Base-by-base conservation (phyloP, 2,888 invertebrate genomes). In the Harpalus rubripes region DNA sequence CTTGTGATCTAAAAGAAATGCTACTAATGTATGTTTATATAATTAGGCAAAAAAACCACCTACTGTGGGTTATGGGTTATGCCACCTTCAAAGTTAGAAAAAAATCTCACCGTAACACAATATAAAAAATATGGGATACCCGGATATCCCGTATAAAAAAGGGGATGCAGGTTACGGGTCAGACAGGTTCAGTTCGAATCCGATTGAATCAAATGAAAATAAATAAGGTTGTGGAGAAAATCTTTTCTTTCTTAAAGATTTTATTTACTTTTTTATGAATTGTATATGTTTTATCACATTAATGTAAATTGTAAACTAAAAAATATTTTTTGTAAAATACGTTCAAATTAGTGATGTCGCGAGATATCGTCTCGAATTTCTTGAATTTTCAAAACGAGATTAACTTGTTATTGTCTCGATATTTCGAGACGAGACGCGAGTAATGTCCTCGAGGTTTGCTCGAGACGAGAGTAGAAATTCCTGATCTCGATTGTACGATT, bases 21-120 rank as follows among this genome's bases (percentile, higher is more conserved):
- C 10, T 52, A 52, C 68, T 68, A 68, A 68, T 39, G 39, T 44
- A 74, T 44, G 72, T 44, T 18, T 44, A 44, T 74, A 15, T 44
- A 74, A 74, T 74, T 74, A 44, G 22, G 8, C 44, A 44, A 44
- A 68, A 68, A 68, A 68, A 68, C 18, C 16, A 16, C 59, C 16
- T 12, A 63, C 12, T 52, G 44, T 52, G 44, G 44, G 44, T 12
- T 52, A 52, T 52, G 44, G 44, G 10, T 22, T 63, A 15, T 68
- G 39, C 39, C 63, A 26, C 63, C 63, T 61, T 63, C 63, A 63
- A 63, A 63, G 41, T 39, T 6, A 68, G 41, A 7, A 72, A 41
- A 72, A 72, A 72, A 72, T 15, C 16, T 15, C 16, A 61, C 59
- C 59, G 59, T 61, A 63, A 18, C 18, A 18, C 26, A 22, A 22